These are phyloP conservation scores for Pitangus sulphuratus DNA, from an alignment of 2,797 vertebrate genomes.

Conservation along the genomic window DNA sequence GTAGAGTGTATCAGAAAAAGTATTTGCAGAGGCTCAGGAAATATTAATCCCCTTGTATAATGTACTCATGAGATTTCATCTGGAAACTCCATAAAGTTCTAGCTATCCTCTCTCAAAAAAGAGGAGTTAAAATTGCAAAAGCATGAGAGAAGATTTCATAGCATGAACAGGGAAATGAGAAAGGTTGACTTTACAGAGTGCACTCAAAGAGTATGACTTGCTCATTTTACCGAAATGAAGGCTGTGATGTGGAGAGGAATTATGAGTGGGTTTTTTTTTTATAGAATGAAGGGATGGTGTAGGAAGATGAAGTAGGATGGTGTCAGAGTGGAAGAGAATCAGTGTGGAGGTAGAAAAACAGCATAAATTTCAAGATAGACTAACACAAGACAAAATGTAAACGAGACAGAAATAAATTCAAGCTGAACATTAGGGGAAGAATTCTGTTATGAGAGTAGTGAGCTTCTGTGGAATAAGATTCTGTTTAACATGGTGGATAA, in stretches of 20 bases:
- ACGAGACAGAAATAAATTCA: background rate
- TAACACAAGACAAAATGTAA: background rate
- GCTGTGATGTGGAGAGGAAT: background rate
- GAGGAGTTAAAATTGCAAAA: background rate
- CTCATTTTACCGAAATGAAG: slow-evolving; percentile 8
- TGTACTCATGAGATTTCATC: background rate
- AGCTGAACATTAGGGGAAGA: background rate
- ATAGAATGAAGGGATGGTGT: background rate
- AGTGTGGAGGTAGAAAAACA: background rate
- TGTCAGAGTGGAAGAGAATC: slow-evolving; percentile 31
- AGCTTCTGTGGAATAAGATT: background rate
- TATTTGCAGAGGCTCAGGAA: slow-evolving; percentile 14
- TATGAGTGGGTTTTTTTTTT: background rate
- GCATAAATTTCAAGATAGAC: background rate
- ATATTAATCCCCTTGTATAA: background rate
- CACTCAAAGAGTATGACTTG: background rate
- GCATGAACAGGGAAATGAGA: background rate
- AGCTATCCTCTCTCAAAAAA: background rate
- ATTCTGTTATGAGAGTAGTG: background rate
- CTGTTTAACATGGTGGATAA: background rate
- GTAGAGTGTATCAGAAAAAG: background rate
- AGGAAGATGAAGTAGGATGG: slow-evolving; percentile 50
- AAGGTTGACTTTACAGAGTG: background rate
- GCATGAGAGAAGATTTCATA: background rate
- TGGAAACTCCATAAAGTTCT: background rate